Base-by-base conservation (phyloP, 2,113 vertebrate genomes). In the Vimba vimba region DNA sequence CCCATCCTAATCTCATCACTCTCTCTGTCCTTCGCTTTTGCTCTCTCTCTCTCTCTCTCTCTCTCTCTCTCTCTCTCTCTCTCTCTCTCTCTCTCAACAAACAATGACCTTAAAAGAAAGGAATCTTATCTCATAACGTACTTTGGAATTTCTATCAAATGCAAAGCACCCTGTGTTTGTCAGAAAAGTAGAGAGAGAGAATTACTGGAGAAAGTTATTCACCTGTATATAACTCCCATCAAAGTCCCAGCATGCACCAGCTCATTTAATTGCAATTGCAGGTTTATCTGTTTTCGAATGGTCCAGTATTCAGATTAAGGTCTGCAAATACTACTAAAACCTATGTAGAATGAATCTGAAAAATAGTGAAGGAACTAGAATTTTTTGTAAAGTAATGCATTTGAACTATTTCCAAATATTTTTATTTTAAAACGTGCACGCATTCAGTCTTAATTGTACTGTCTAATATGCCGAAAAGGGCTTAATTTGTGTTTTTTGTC, bases 121-220 rank as follows among this genome's bases (percentile, higher is more conserved):
- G 92, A 93, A 92, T 92, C 93, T 94, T 94, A 94, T 95, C 93
- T 78, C 84, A 89, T 62, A 92, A 93, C 88, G 87, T 75, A 85
- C 77, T 86, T 86, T 91, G 89, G 88, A 94, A 94, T 94, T 93
- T 87, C 85, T 90, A 62, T 87, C 90, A 89, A 89, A 91, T 90
- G 83, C 85, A 92, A 90, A 92, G 89, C 87, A 85, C 87, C 78
- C 83, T n/a, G 8, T 91, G 92, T 92, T 92, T 81, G 71, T 79
- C 19, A 47, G 25, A 30, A 85, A 57, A 23, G 0, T 9, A 19
- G 55, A 23, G 55, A 23, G 55, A 88, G 62, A 43, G 62, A 66
- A 21, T 62, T 62, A 10, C 6, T 17, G 15, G n/a, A 30, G 25
- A 39, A 55, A 30, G 75, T 62, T 33, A 17, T 17, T 79, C 64